Base-by-base conservation (phyloP, 1,140 invertebrate genomes). In the Trissolcus basalis region DNA sequence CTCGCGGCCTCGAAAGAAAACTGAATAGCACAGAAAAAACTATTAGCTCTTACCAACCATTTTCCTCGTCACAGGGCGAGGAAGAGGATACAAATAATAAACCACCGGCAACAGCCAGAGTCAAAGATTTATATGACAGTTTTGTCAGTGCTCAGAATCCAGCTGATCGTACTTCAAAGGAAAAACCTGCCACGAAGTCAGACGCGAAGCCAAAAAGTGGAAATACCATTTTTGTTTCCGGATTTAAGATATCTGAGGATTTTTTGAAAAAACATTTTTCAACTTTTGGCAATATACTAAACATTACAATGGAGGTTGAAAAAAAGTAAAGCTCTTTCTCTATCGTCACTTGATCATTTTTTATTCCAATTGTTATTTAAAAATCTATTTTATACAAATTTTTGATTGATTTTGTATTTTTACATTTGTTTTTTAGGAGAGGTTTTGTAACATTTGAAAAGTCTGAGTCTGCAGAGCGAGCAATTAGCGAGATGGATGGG, bases 391-490 rank as follows among this genome's bases (percentile, higher is more conserved):
- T 44, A 8, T 44, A 44, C 11, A 16, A 39, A 53, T 39, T 36
- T 6, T 36, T 9, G 1, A 53, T 14, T 41, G 1, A 39, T 19
- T 14, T 0, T 19, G 0, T 4, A 63, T 36, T 15, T 27, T 58
- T 5, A 27, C 49, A 58, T 50, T 53, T 13, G 12, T 56, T 80
- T 83, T 27, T 27, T 90, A 94, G 92, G 86, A 95, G 96, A 83
- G 96, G 95, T 8, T 98, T 97, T 89, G 91, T 98, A 6, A 96
- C 96, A 4, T 98, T 98, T 90, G 96, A 97, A 70, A 96, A 95
- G 81, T 89, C 94, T 12, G 96, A 97, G 71, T 91, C 93, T 35
- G 95, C 96, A 10, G 93, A 96, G 49, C 91, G 93, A 79, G 96
- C 96, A 0, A 97, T 97, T 70, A 90, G 92, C 58, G 94, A 96